Conservation (phyloP, 2,797 vertebrate genomes). For the Enteromius mattozi region DNA sequence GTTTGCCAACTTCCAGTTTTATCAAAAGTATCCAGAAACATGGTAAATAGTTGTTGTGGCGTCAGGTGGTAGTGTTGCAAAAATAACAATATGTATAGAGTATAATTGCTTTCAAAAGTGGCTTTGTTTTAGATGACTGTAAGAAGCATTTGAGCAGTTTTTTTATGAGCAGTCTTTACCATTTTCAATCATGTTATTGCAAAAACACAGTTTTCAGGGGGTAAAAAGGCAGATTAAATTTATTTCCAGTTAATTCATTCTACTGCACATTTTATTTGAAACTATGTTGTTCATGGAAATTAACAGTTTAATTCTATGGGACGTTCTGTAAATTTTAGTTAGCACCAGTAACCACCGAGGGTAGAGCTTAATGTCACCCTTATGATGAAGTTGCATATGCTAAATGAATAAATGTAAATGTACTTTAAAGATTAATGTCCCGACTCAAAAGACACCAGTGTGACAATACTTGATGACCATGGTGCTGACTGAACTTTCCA, state of each 20-base stretch:
- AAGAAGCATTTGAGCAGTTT: neutral
- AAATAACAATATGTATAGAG: neutral
- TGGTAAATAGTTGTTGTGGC: neutral
- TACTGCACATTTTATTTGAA: neutral
- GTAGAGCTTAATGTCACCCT: neutral
- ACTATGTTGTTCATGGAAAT: neutral
- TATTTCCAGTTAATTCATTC: neutral
- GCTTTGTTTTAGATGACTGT: neutral
- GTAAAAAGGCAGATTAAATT: neutral
- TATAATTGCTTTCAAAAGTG: neutral
- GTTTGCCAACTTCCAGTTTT: neutral
- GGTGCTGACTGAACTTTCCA: neutral
- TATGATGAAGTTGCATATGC: neutral
- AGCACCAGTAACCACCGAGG: neutral
- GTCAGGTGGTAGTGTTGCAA: neutral
- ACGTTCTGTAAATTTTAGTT: neutral
- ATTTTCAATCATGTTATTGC: neutral
- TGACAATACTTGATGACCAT: neutral
- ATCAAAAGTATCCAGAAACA: neutral
- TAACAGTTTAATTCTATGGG: neutral
- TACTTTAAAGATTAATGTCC: constrained; percentile 23
- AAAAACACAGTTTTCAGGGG: neutral
- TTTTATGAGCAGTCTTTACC: neutral
- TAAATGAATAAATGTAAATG: neutral
- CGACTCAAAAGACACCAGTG: constrained; percentile 9